These are phyloP conservation scores for Alloscopus bannaensis DNA, from an alignment of 2,888 invertebrate species.

Conservation along the genomic window DNA sequence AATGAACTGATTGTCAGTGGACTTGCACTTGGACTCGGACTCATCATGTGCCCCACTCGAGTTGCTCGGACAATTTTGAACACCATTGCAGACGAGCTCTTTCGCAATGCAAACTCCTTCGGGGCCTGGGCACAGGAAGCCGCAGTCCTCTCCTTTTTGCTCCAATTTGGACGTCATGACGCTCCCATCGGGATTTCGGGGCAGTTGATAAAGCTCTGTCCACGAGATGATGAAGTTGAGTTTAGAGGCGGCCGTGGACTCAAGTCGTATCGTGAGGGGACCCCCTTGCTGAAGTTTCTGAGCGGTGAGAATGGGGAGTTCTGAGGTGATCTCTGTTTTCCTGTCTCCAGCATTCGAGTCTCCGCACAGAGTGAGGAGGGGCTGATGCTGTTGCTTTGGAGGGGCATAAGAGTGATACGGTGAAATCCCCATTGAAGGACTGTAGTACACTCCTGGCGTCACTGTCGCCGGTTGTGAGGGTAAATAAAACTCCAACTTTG, in stretches of 20 bases:
- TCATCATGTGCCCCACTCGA: constrained; percentile 70
- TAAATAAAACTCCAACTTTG: constrained; percentile 88
- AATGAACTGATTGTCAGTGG: constrained; percentile 71
- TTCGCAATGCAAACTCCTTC: constrained; percentile 90
- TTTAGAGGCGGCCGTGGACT: constrained; percentile 80
- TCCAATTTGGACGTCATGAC: constrained; percentile 84
- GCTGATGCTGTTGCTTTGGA: constrained; percentile 77
- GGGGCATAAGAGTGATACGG: constrained; percentile 54
- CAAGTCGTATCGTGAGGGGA: constrained; percentile 68
- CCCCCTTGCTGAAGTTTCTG: constrained; percentile 80
- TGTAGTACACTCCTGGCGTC: constrained; percentile 64
- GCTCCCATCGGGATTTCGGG: constrained; percentile 88
- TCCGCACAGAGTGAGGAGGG: constrained; percentile 88
- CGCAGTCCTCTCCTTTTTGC: constrained; percentile 80
- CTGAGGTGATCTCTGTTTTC: constrained; percentile 79
- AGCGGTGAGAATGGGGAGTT: constrained; percentile 87
- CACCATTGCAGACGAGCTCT: constrained; percentile 89
- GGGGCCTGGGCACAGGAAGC: constrained; percentile 89
- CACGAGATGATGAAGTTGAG: constrained; percentile 92
- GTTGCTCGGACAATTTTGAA: constrained; percentile 85
- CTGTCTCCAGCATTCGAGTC: constrained; percentile 80
- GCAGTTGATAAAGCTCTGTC: constrained; percentile 89
- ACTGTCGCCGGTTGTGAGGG: constrained; percentile 75
- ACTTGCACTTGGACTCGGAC: constrained; percentile 70
- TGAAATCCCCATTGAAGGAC: constrained; percentile 51